Base-by-base conservation (phyloP, 2,113 vertebrate genomes). In the Archilochus colubris region DNA sequence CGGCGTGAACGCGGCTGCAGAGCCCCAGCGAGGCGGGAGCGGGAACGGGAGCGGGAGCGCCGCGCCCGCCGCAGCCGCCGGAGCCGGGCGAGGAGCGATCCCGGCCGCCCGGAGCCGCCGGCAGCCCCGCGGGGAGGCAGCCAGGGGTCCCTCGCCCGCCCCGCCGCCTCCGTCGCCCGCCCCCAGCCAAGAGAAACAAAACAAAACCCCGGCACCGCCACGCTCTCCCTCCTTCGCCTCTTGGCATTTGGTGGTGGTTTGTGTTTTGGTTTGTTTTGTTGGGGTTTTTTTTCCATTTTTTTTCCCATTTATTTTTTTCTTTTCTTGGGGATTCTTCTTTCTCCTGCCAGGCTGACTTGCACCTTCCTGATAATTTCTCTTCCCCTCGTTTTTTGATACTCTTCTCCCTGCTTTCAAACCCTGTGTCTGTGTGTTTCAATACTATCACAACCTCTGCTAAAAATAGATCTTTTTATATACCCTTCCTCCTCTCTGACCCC, bases 401-500 rank as follows among this genome's bases (percentile, higher is more conserved):
- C 85, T 94, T 93, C 85, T 86, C 91, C 96, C 86, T 76, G 88
- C 91, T 97, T 96, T 83, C 92, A 88, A 96, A 93, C 95, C 95
- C 62, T 86, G 85, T 97, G 97, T 96, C 92, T 96, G 87, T 96
- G 83, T 97, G 94, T 97, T 95, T 93, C 94, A 96, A 74, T 92
- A 96, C 86, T 96, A 88, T 97, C 96, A 95, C 95, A 94, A 94
- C 90, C 94, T 96, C 90, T 91, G 95, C 93, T 94, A 94, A 96
- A 94, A 93, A 89, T 94, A 92, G 93, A 94, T 54, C 93, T 95
- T 88, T 96, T 94, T 95, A 96, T 88, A 94, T 90, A 95, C 94
- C 97, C 96, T 96, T 95, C 87, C 96, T 96, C 93, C 94, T 96
- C 93, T 96, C 94, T 97, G 96, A 97, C 94, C 96, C 95, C 95